Evolutionary conservation across 2,797 vertebrate genomes (phyloP).

Genomic region (Ctenopoma kingsleyae): DNA sequence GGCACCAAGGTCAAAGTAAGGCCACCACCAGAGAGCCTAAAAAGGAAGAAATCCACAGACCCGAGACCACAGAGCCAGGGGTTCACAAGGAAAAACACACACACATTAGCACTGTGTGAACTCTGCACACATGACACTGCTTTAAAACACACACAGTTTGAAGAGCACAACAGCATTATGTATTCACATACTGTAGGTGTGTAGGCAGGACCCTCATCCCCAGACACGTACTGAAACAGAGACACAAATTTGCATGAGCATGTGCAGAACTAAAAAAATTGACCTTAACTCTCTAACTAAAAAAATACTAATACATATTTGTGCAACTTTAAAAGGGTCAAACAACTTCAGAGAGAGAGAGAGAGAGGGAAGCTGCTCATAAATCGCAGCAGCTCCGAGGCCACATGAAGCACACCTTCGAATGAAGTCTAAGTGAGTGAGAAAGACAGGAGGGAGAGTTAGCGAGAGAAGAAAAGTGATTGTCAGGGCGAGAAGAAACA

Average conservation of each 20-base stretch:
- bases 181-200: slow-evolving; percentile 77
- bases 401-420: slow-evolving; percentile 44
- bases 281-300: slow-evolving; percentile 73
- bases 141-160: slow-evolving; percentile 51
- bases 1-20: slow-evolving; percentile 75
- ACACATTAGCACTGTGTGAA: slow-evolving; percentile 67
- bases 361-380: slow-evolving; percentile 30
- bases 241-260: slow-evolving; percentile 76
- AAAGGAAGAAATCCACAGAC: slow-evolving; percentile 65
- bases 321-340: slow-evolving; percentile 69
- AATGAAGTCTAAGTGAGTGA: slow-evolving; percentile 54
- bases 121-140: slow-evolving; percentile 48
- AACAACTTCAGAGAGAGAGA: slow-evolving; percentile 58
- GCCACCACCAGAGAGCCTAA: slow-evolving; percentile 69
- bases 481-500: slow-evolving; percentile 81
- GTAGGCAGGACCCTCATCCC: slow-evolving; percentile 68
- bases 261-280: slow-evolving; percentile 78
- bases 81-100: slow-evolving; percentile 50
- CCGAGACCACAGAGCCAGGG: slow-evolving; percentile 26
- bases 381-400: slow-evolving; percentile 44
- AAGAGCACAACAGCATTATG: slow-evolving; percentile 68
- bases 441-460: slow-evolving; percentile 66
- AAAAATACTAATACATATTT: slow-evolving; percentile 67
- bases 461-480: slow-evolving; percentile 74
- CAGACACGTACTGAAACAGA: slow-evolving; percentile 70